Percentiles rank a stretch among this genome's conserved stretches.
These are phyloP conservation scores for Platichthys stellatus DNA, from an alignment of 2,113 vertebrate genomes.

Conservation along the genomic window DNA sequence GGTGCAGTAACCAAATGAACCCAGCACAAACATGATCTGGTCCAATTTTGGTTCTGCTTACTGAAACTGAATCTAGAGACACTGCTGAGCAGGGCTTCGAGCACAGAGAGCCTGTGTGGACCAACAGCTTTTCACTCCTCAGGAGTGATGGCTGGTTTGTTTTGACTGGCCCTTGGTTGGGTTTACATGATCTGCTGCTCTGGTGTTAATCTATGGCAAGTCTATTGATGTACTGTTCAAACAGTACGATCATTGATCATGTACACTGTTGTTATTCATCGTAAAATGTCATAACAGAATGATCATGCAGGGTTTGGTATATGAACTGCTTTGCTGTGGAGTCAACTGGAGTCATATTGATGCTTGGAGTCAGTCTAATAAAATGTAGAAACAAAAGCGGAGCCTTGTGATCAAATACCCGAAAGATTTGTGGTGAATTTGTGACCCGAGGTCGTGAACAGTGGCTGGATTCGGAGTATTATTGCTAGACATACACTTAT, in stretches of 20 bases:
- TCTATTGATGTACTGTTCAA: constrained; percentile 58
- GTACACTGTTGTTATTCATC: constrained; percentile 54
- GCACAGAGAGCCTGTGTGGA: constrained; percentile 40
- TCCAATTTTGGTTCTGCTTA: neutral
- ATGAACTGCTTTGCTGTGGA: constrained; percentile 22
- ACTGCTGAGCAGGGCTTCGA: neutral
- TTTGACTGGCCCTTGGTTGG: constrained; percentile 57
- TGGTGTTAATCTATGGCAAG: constrained; percentile 66
- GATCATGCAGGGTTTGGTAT: constrained; percentile 40
- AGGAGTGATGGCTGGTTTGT: constrained; percentile 63
- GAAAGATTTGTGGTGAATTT: constrained; percentile 20
- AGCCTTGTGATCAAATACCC: constrained; percentile 1
- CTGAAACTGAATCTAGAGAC: constrained; percentile 8
- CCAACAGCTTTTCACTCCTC: constrained; percentile 56
- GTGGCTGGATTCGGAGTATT: constrained; percentile 12
- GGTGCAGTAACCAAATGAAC: constrained; percentile 4
- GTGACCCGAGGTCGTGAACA: neutral
- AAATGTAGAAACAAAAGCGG: constrained; percentile 29
- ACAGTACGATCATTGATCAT: constrained; percentile 56
- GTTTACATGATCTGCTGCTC: constrained; percentile 60
- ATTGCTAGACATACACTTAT: neutral
- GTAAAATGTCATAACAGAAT: constrained; percentile 59
- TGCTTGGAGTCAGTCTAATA: constrained; percentile 43
- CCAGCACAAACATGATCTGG: neutral
- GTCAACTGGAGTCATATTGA: constrained; percentile 43